Evolutionary conservation across 2,888 invertebrate genomes (phyloP), one percentile per base, ranked within the genome.

Genomic region (Timema cristinae): DNA sequence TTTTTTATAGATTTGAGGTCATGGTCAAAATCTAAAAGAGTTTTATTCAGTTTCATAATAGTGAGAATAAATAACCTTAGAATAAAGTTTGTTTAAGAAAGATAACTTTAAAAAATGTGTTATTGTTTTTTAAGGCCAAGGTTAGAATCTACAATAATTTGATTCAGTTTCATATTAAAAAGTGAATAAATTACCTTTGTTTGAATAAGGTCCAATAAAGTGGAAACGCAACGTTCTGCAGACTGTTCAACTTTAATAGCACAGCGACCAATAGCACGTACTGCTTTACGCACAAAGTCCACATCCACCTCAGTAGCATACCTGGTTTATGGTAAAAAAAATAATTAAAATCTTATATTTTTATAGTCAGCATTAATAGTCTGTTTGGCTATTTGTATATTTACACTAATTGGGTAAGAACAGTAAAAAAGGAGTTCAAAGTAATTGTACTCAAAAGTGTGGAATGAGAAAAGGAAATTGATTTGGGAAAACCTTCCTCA

Each of bases 241-340:
- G 98, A 98, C 9, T 95, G 96, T 81, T 99, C 99, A 69, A 92
- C 94, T 87, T 98, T 98, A 80, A 99, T 99, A 70, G 99, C 99
- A 82, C 99, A 99, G 13, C 99, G 88, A 48, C 99, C 99, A 79
- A 99, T 99, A 6, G 99, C 99, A 71, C 99, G 85, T 0, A 99
- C 99, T 0, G 99, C 98, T 83, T 99, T 99, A 72, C 99, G 88
- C 0, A 99, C 99, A 84, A 99, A 99, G 84, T 99, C 99, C 10
- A 99, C 98, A 82, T 99, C 99, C 4, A 99, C 98, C 81, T 99
- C 99, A 0, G 98, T 98, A 10, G 99, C 98, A 81, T 99, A 88
- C 75, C 85, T 85, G 75, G 32, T 32, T 32, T 32, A 32, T 32
- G 32, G 32, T 2, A 32, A 32, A 32, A 32, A 32, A 32, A 32